A percentile compares a stretch with the other conserved stretches of the same genome.
These are phyloP conservation scores for Dissostichus mawsoni DNA, from an alignment of 2,113 vertebrate genomes.

Conservation along the genomic window DNA sequence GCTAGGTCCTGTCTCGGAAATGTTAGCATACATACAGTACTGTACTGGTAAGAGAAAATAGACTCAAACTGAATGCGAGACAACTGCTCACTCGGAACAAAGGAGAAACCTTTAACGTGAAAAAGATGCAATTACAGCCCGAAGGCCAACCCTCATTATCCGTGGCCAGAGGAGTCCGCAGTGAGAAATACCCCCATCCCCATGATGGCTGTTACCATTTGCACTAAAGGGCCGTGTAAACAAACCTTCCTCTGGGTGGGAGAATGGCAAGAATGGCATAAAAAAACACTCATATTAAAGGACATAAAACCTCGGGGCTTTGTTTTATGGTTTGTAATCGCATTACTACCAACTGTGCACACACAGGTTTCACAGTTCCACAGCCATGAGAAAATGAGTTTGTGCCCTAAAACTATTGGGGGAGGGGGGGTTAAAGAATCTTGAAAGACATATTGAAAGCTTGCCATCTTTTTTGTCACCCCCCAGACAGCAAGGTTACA, in stretches of 20 bases:
- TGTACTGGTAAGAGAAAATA: slow-evolving; percentile 20
- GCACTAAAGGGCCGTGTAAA: slow-evolving; percentile 71
- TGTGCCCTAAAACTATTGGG: slow-evolving; percentile 39
- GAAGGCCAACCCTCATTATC: slow-evolving; percentile 71
- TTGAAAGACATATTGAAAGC: slow-evolving; percentile 51
- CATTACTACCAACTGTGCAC: slow-evolving; percentile 43
- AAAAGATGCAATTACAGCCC: slow-evolving; percentile 75
- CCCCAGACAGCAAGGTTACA: slow-evolving; percentile 42
- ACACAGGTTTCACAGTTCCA: slow-evolving; percentile 36
- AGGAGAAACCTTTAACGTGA: slow-evolving; percentile 61
- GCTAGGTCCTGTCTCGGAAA: slow-evolving; percentile 4
- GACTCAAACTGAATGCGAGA: slow-evolving; percentile 43
- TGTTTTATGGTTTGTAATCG: slow-evolving; percentile 59
- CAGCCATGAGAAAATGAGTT: slow-evolving; percentile 51
- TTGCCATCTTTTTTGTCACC: slow-evolving; percentile 45
- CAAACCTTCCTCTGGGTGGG: slow-evolving; percentile 70
- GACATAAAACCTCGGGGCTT: slow-evolving; percentile 66
- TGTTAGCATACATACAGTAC: slow-evolving; percentile 18
- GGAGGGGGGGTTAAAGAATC: slow-evolving; percentile 38
- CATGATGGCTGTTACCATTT: slow-evolving; percentile 65
- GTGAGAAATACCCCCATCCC: slow-evolving; percentile 64
- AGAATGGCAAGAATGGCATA: slow-evolving; percentile 59
- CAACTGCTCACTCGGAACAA: slow-evolving; percentile 59
- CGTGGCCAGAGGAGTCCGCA: slow-evolving; percentile 52
- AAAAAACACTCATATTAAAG: slow-evolving; percentile 68